Base-by-base conservation (phyloP, 2,888 invertebrate genomes). In the Anthophora plumipes region DNA sequence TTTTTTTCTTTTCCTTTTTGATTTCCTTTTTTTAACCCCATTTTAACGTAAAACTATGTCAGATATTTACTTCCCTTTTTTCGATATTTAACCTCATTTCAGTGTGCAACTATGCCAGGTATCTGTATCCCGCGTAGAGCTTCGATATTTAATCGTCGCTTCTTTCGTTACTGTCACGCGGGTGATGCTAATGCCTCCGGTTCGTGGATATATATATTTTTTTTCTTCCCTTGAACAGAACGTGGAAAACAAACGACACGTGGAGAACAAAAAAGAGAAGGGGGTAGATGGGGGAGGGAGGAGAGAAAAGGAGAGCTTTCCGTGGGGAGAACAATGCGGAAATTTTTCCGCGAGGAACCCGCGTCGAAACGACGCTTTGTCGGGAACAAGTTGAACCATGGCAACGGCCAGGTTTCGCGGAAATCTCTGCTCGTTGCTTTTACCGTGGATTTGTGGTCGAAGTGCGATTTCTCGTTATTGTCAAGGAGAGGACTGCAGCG, bases 121-220 rank as follows among this genome's bases (percentile, higher is more conserved):
- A 77, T 77, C 55, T 64, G 63, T 60, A 66, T 60, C 43, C 20
- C 14, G 39, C 11, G 46, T 46, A 52, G 55, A 48, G 48, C 43
- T 17, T 14, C 55, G 77, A 77, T 37, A 43, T 77, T 77, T 77
- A 77, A 68, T 77, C 48, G 68, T 61, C 61, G 61, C 46, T 25
- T 17, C 54, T 41, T 61, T 20, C 17, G 6, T 41, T 55, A 50
- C 12, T 37, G 41, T 50, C 14, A 5, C 55, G 4, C 22, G 9
- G 31, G 22, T 57, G 54, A 70, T 46, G 39, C 8, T 50, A 48
- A 63, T 48, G 55, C 39, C 48, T 17, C 25, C 31, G 31, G 46
- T 22, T 63, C 55, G 39, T 25, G 43, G 57, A 41, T n/a, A n/a
- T n/a, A n/a, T n/a, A n/a, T n/a, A n/a, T n/a, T n/a, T n/a, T 39